Evolutionary conservation across 2,113 vertebrate genomes (phyloP).

Genomic region (Lipophrys pholis): DNA sequence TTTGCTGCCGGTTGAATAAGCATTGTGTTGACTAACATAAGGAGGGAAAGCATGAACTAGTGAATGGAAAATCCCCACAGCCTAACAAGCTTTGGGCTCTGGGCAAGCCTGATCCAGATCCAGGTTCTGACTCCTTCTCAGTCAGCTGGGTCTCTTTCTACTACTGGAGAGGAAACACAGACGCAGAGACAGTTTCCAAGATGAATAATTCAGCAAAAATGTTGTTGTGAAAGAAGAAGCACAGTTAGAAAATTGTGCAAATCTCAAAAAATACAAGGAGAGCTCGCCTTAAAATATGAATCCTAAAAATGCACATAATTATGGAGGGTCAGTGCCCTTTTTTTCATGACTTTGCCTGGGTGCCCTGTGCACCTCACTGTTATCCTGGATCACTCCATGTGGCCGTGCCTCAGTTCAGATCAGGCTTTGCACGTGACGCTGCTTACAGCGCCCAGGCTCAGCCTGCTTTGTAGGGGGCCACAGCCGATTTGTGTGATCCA

Average conservation of each 20-base stretch:
- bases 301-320: conserved; percentile 5
- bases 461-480: conserved; percentile 56
- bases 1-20: conserved; percentile 54
- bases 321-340: not conserved
- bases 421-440: conserved; percentile 59
- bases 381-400: conserved; percentile 26
- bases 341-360: conserved; percentile 8
- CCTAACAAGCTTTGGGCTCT: conserved; percentile 49
- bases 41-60: conserved; percentile 24
- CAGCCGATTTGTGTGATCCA: conserved; percentile 75
- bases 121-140: conserved; percentile 41
- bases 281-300: conserved; percentile 8
- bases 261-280: not conserved
- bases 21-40: conserved; percentile 42
- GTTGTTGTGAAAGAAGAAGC: conserved; percentile 10
- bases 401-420: conserved; percentile 45
- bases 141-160: conserved; percentile 30
- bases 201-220: conserved; percentile 30
- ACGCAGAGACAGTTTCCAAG: conserved; percentile 32
- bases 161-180: conserved; percentile 15
- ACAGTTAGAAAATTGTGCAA: not conserved
- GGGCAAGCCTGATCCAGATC: conserved; percentile 47
- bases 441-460: conserved; percentile 66
- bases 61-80: conserved; percentile 64
- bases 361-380: conserved; percentile 4